Percentiles rank a stretch among this genome's conserved stretches.
These are phyloP conservation scores for Cottoperca gobio DNA, from an alignment of 2,797 vertebrate genomes.

Conservation along the genomic window DNA sequence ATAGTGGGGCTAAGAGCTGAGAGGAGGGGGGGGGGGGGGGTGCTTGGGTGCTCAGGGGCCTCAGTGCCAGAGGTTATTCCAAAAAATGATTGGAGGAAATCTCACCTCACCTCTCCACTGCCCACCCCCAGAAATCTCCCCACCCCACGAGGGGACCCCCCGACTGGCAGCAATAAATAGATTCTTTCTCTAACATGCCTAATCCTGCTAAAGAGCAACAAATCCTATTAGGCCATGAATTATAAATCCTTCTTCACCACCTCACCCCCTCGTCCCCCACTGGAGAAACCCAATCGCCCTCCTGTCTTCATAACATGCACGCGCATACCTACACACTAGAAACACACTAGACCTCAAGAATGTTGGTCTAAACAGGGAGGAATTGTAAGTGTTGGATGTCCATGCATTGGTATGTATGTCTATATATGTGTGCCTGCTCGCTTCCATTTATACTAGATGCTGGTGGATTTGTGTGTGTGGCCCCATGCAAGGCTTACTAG, in stretches of 20 bases:
- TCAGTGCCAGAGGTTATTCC: constrained; percentile 73
- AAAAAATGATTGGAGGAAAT: constrained; percentile 69
- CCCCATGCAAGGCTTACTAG: background rate
- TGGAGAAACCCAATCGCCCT: constrained; percentile 77
- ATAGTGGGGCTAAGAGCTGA: constrained; percentile 37
- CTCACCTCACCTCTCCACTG: constrained; percentile 46
- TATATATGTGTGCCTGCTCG: constrained; percentile 11
- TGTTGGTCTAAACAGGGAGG: constrained; percentile 31
- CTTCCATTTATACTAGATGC: constrained; percentile 12
- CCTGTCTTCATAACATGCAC: constrained; percentile 41
- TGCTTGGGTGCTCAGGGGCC: constrained; percentile 30
- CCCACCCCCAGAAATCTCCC: constrained; percentile 32
- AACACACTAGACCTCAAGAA: constrained; percentile 42
- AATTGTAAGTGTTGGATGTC: constrained; percentile 17
- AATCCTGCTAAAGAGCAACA: constrained; percentile 91
- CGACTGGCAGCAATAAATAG: constrained; percentile 87
- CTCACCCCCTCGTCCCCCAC: constrained; percentile 72
- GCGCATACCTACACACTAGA: constrained; percentile 14
- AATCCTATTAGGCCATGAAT: constrained; percentile 91
- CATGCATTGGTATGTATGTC: constrained; percentile 9
- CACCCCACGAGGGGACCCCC: constrained; percentile 65
- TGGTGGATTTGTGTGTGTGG: constrained; percentile 29
- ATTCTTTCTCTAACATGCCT: constrained; percentile 88
- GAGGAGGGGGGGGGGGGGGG: constrained; percentile 43
- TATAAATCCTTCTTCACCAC: constrained; percentile 85